These are phyloP conservation scores for Dascyllus trimaculatus DNA, from an alignment of 2,113 vertebrate genomes.

Conservation along the genomic window DNA sequence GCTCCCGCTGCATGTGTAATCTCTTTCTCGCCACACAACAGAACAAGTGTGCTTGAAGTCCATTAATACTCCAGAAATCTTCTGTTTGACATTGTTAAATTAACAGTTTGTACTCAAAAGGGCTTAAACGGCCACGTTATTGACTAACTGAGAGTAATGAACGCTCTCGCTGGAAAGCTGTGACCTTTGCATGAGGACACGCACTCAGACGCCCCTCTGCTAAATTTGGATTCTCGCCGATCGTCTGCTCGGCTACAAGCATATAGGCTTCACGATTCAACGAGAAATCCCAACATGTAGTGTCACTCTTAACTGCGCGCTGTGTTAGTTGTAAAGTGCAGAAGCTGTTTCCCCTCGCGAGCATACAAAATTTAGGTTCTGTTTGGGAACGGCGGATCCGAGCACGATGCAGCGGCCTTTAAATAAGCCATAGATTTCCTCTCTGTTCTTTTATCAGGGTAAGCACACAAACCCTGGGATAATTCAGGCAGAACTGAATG, in stretches of 20 bases:
- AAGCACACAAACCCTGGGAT: slow-evolving; percentile 66
- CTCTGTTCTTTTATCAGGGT: slow-evolving; percentile 53
- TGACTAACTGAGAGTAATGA: slow-evolving; percentile 40
- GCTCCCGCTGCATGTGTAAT: slow-evolving; percentile 48
- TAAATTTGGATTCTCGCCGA: neutral
- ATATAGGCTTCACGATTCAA: slow-evolving; percentile 16
- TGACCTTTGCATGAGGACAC: slow-evolving; percentile 58
- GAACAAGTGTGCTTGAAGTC: neutral
- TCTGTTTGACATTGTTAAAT: slow-evolving; percentile 18
- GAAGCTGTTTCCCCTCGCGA: slow-evolving; percentile 24
- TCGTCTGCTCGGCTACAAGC: neutral
- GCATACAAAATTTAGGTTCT: slow-evolving; percentile 65
- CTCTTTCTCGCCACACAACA: slow-evolving; percentile 13
- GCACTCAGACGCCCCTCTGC: slow-evolving; percentile 9
- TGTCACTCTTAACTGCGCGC: slow-evolving; percentile 39
- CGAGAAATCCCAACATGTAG: slow-evolving; percentile 34
- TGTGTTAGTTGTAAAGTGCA: slow-evolving; percentile 22
- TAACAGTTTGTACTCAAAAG: slow-evolving; percentile 17
- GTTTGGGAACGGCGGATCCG: slow-evolving; percentile 50
- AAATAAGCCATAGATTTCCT: slow-evolving; percentile 68
- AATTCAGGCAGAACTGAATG: slow-evolving; percentile 76
- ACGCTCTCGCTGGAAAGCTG: slow-evolving; percentile 13
- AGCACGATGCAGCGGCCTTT: slow-evolving; percentile 57
- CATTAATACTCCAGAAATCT: slow-evolving; percentile 36
- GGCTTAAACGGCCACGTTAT: slow-evolving; percentile 35